A percentile compares a stretch with the other conserved stretches of the same genome.
Evolutionary conservation across 2,888 invertebrate species (phyloP).

Genomic region (Nowickia ferox): DNA sequence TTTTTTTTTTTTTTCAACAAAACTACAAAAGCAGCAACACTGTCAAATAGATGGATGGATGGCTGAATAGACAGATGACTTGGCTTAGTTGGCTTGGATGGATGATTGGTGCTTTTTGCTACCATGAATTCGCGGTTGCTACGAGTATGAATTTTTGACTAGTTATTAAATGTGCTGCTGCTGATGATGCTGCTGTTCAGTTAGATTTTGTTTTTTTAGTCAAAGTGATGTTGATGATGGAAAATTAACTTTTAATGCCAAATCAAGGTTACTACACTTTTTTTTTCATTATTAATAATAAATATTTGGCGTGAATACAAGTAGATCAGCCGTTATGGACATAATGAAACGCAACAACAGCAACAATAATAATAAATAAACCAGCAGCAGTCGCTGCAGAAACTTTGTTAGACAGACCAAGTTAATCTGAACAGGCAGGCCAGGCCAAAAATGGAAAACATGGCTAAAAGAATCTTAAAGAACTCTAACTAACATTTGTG

Average conservation of each 20-base stretch:
- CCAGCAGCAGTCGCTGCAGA: slow-evolving; percentile 17
- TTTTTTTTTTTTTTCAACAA: neutral
- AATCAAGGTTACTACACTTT: slow-evolving; percentile 71
- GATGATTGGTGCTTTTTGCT: slow-evolving; percentile 58
- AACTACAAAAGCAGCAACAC: slow-evolving; percentile 32
- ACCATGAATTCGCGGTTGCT: slow-evolving; percentile 73
- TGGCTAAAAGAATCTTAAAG: slow-evolving; percentile 34
- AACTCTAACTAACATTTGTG: slow-evolving; percentile 57
- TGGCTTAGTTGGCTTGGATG: neutral
- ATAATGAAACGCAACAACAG: slow-evolving; percentile 27
- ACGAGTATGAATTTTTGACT: slow-evolving; percentile 59
- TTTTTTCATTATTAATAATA: slow-evolving; percentile 70
- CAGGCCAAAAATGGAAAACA: neutral
- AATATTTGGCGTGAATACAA: slow-evolving; percentile 72
- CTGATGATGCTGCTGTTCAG: slow-evolving; percentile 62
- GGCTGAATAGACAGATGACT: slow-evolving; percentile 28
- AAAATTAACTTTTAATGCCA: slow-evolving; percentile 72
- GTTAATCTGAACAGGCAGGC: slow-evolving; percentile 36
- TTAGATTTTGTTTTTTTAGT: slow-evolving; percentile 42
- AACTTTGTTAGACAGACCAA: slow-evolving; percentile 43
- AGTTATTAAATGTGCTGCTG: slow-evolving; percentile 62
- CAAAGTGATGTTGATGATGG: slow-evolving; percentile 69
- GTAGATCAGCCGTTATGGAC: slow-evolving; percentile 69
- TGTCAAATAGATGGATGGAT: slow-evolving; percentile 45
- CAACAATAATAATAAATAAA: neutral